phyloP scores from a whole-genome alignment of 2,113 vertebrate genomes.

The Agapornis roseicollis region DNA sequence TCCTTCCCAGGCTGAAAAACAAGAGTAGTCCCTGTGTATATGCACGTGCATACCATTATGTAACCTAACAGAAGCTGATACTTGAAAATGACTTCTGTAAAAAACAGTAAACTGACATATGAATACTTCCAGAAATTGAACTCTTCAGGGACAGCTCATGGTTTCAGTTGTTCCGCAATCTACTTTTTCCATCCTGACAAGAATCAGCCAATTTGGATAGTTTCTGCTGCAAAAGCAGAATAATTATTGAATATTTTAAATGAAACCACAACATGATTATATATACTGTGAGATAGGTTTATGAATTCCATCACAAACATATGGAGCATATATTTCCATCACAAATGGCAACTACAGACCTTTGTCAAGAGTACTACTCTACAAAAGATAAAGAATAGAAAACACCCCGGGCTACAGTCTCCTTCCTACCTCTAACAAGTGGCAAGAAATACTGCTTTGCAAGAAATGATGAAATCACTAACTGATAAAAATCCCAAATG shows the following conservation, averaged over 20 bases:
- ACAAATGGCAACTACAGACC: neutral
- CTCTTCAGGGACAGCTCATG: neutral
- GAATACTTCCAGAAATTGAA: neutral
- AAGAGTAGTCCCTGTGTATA: neutral
- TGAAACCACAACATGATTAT: neutral
- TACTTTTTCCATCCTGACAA: neutral
- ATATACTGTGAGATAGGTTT: neutral
- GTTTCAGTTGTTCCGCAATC: neutral
- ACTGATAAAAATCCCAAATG: neutral
- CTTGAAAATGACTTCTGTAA: neutral
- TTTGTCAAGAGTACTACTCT: neutral
- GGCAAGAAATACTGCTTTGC: neutral
- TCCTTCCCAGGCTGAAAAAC: neutral
- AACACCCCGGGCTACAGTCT: neutral
- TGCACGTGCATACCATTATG: neutral
- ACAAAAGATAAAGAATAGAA: neutral
- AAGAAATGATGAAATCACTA: neutral
- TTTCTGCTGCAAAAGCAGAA: neutral
- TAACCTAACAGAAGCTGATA: neutral
- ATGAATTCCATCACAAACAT: neutral
- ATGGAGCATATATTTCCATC: neutral
- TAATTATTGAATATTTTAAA: neutral
- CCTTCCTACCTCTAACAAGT: neutral
- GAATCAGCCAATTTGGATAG: neutral
- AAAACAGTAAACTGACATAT: neutral